A percentile compares a stretch with the other conserved stretches of the same genome.
Conservation (phyloP, 1,140 invertebrate genomes). For the Megalopta genalis region DNA sequence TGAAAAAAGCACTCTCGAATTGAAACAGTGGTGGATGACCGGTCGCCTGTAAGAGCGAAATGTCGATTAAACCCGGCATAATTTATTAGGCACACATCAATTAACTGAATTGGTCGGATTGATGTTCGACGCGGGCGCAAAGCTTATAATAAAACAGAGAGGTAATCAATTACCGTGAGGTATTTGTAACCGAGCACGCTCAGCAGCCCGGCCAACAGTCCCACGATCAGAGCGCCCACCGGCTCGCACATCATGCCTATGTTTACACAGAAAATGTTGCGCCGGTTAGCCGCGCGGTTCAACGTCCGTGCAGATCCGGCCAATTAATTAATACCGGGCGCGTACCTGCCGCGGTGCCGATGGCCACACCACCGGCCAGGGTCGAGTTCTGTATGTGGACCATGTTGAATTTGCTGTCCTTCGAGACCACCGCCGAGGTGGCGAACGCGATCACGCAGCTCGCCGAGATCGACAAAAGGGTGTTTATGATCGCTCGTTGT, state of each 20-base stretch:
- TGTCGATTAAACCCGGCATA: not conserved
- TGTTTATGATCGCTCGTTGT: slow-evolving; percentile 94
- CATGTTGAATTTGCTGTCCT: slow-evolving; percentile 92
- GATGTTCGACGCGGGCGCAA: not conserved
- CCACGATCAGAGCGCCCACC: slow-evolving; percentile 91
- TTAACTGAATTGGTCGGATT: not conserved
- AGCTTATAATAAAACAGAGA: not conserved
- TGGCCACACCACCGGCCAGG: slow-evolving; percentile 89
- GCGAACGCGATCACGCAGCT: slow-evolving; percentile 92
- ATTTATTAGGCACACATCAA: not conserved
- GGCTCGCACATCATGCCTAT: slow-evolving; percentile 89
- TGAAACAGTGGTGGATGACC: too few relatives aligned
- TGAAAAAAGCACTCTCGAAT: too few relatives aligned
- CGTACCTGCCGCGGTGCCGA: slow-evolving; percentile 79
- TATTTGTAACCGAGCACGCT: slow-evolving; percentile 93
- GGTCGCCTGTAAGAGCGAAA: not conserved
- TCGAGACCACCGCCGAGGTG: slow-evolving; percentile 88
- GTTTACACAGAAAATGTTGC: slow-evolving; percentile 32
- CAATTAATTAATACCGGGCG: slow-evolving; percentile 28
- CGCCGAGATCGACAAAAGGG: slow-evolving; percentile 91
- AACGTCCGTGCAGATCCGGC: not conserved
- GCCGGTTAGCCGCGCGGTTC: not conserved
- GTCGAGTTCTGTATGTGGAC: slow-evolving; percentile 95
- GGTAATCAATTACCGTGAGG: slow-evolving; percentile 85
- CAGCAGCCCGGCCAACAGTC: slow-evolving; percentile 88